Conservation (phyloP, 2,888 invertebrate genomes). For the Nemotelus nigrinus region DNA sequence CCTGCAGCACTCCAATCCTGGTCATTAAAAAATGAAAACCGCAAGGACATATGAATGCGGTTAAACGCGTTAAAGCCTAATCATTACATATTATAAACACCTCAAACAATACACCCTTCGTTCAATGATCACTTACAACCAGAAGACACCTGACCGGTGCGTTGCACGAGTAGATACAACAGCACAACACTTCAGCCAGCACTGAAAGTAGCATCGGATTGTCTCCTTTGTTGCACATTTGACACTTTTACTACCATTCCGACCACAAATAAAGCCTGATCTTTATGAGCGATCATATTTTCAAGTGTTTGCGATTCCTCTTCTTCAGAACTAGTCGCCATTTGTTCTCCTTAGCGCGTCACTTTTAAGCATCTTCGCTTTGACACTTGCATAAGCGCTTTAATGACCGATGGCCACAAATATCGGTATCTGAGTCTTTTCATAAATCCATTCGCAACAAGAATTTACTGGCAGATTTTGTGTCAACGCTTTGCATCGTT, state of each 20-base stretch:
- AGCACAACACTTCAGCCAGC: neutral
- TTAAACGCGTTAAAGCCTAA: neutral
- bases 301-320: constrained; percentile 40
- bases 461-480: constrained; percentile 36
- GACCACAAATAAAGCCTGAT: constrained; percentile 34
- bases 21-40: no score
- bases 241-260: constrained; percentile 25
- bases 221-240: constrained; percentile 37
- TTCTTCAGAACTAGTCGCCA: constrained; percentile 28
- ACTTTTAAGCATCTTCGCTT: constrained; percentile 1
- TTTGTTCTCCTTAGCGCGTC: constrained; percentile 38
- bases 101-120: constrained; percentile 8
- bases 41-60: neutral
- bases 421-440: constrained; percentile 14
- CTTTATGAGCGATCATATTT: constrained; percentile 34
- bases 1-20: no score
- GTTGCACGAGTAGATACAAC: neutral
- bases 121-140: neutral
- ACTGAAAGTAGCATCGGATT: constrained; percentile 21
- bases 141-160: constrained; percentile 37
- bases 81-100: constrained; percentile 17
- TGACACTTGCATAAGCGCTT: constrained; percentile 30
- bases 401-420: constrained; percentile 21
- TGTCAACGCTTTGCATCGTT: constrained; percentile 30
- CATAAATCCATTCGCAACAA: neutral